Percentiles rank a stretch among this genome's conserved stretches.
Conservation (phyloP, 2,113 vertebrate species). For the Scopus umbretta region DNA sequence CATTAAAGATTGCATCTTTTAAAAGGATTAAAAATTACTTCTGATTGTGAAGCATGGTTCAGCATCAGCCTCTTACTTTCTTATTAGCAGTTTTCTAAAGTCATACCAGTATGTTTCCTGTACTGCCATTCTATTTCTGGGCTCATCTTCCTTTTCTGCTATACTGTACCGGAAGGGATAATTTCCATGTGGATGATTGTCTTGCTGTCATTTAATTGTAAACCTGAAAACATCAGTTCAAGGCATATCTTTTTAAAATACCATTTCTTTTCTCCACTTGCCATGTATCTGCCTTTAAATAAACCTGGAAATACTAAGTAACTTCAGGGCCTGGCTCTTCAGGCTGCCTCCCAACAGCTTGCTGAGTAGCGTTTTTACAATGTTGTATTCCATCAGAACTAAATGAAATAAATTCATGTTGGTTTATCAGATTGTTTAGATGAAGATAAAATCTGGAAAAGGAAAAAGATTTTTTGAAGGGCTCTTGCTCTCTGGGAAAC, state of each 20-base stretch:
- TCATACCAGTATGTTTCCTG: background rate
- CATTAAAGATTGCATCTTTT: background rate
- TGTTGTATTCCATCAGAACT: background rate
- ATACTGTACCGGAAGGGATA: background rate
- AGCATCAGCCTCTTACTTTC: background rate
- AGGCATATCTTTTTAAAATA: background rate
- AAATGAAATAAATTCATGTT: background rate
- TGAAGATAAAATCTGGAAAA: background rate
- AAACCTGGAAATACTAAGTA: background rate
- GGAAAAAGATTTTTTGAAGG: background rate
- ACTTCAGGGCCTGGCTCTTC: background rate
- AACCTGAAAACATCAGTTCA: background rate
- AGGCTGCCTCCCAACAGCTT: background rate
- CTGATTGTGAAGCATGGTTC: background rate
- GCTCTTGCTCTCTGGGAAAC: background rate
- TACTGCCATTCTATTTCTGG: background rate
- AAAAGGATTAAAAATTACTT: background rate
- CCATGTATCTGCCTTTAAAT: background rate
- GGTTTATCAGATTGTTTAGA: background rate
- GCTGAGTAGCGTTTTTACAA: background rate
- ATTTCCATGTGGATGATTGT: background rate
- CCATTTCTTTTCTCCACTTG: fast-evolving
- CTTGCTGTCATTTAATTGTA: background rate
- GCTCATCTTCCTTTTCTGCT: background rate
- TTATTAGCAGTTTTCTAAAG: background rate